Evolutionary conservation across 2,888 invertebrate species (phyloP).

Genomic region (Dryococelus australis): DNA sequence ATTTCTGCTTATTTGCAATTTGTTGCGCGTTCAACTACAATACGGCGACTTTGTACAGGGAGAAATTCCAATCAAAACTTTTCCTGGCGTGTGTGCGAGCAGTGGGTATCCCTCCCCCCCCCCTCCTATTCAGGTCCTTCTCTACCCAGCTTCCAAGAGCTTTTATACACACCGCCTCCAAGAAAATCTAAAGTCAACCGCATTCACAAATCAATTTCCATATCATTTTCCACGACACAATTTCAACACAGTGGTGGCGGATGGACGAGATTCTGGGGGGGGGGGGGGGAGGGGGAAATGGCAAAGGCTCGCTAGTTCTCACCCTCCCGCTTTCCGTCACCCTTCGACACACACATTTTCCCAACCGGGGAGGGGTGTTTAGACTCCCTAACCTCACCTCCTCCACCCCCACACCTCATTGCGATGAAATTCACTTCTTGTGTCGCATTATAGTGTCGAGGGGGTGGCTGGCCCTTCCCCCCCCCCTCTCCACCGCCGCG

Average conservation of each 20-base stretch:
- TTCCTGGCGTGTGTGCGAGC: background rate
- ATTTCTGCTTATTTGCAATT: no score
- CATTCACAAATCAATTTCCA: slow-evolving; percentile 47
- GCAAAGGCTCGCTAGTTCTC: background rate
- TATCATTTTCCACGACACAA: slow-evolving; percentile 43
- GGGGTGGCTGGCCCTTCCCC: background rate
- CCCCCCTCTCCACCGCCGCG: background rate
- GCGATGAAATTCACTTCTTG: slow-evolving; percentile 10
- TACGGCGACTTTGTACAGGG: no score
- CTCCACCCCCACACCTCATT: background rate
- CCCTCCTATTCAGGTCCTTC: background rate
- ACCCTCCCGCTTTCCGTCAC: background rate
- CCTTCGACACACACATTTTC: slow-evolving; percentile 16
- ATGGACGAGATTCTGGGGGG: background rate
- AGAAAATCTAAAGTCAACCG: slow-evolving; percentile 43
- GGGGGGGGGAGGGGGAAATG: background rate
- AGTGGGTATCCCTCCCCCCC: background rate
- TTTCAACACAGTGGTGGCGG: slow-evolving; percentile 5
- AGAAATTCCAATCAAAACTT: background rate
- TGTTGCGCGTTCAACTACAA: no score
- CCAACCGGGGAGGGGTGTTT: background rate
- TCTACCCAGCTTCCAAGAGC: background rate
- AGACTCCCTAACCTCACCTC: background rate
- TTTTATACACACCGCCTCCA: slow-evolving; percentile 5
- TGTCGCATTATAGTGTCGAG: background rate